A percentile compares a stretch with the other conserved stretches of the same genome.
These are phyloP conservation scores for Phalera bucephala DNA, from an alignment of 2,888 invertebrate genomes.

Conservation along the genomic window DNA sequence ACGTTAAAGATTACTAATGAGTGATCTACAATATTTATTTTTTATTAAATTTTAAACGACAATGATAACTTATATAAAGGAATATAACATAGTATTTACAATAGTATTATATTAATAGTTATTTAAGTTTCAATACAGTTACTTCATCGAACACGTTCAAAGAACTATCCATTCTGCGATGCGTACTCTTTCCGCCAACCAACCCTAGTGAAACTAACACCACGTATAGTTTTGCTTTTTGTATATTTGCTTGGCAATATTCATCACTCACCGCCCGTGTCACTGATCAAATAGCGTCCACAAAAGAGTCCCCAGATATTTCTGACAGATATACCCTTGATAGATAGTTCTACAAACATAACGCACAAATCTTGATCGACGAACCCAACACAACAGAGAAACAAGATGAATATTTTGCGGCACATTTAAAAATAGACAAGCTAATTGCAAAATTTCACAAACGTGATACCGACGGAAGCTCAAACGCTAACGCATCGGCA, in stretches of 20 bases:
- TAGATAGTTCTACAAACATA: slow-evolving; percentile 71
- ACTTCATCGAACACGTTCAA: no score
- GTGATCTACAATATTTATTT: no score
- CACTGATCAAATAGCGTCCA: slow-evolving; percentile 80
- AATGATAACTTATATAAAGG: no score
- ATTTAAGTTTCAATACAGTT: no score
- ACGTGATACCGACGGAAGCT: slow-evolving; percentile 17
- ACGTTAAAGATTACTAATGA: no score
- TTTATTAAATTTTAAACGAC: no score
- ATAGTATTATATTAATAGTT: no score
- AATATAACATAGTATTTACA: no score
- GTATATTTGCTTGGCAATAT: slow-evolving; percentile 82
- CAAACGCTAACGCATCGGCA: slow-evolving; percentile 10
- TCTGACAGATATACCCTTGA: slow-evolving; percentile 73
- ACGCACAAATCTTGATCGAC: slow-evolving; percentile 52
- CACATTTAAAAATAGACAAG: slow-evolving; percentile 13
- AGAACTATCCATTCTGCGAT: slow-evolving; percentile 34
- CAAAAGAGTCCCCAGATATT: slow-evolving; percentile 78
- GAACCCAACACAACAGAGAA: slow-evolving; percentile 23
- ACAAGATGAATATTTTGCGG: slow-evolving; percentile 21
- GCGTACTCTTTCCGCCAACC: slow-evolving; percentile 40
- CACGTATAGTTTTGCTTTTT: slow-evolving; percentile 80
- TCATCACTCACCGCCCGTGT: slow-evolving; percentile 80
- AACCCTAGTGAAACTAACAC: slow-evolving; percentile 78
- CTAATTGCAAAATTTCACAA: background rate